Evolutionary conservation across 2,113 vertebrate genomes (phyloP).

Genomic region (Amphiprion ocellaris): DNA sequence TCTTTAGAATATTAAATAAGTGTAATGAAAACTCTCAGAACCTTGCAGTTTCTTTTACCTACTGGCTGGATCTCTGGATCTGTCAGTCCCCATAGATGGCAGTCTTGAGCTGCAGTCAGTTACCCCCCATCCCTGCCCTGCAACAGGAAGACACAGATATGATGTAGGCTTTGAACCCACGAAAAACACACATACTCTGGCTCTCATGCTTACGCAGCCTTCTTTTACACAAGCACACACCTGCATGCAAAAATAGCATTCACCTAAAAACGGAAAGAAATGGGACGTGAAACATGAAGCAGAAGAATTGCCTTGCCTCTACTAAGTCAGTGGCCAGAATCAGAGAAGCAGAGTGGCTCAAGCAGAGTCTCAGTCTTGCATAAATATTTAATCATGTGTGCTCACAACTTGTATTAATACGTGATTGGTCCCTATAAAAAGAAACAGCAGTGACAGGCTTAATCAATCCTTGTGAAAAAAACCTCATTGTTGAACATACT

Average conservation of each 20-base stretch:
- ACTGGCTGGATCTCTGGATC: constrained; percentile 27
- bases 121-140: not conserved
- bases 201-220: constrained; percentile 47
- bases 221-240: constrained; percentile 52
- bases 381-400: constrained; percentile 72
- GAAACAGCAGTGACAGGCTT: constrained; percentile 10
- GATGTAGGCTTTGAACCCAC: constrained; percentile 30
- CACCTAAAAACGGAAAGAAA: constrained; percentile 60
- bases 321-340: constrained; percentile 36
- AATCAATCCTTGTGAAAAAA: constrained; percentile 23
- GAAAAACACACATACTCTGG: constrained; percentile 17
- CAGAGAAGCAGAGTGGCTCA: constrained; percentile 29
- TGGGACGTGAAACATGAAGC: constrained; percentile 52
- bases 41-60: constrained; percentile 18
- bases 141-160: constrained; percentile 37
- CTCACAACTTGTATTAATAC: constrained; percentile 47
- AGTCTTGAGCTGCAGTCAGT: constrained; percentile 63
- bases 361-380: constrained; percentile 50
- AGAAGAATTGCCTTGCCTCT: constrained; percentile 33
- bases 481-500: constrained; percentile 8
- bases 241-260: constrained; percentile 69
- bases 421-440: constrained; percentile 43
- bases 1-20: not conserved
- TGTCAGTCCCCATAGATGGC: constrained; percentile 75
- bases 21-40: not conserved